Base-by-base conservation (phyloP, 2,113 vertebrate genomes). In the Lutjanus erythropterus region DNA sequence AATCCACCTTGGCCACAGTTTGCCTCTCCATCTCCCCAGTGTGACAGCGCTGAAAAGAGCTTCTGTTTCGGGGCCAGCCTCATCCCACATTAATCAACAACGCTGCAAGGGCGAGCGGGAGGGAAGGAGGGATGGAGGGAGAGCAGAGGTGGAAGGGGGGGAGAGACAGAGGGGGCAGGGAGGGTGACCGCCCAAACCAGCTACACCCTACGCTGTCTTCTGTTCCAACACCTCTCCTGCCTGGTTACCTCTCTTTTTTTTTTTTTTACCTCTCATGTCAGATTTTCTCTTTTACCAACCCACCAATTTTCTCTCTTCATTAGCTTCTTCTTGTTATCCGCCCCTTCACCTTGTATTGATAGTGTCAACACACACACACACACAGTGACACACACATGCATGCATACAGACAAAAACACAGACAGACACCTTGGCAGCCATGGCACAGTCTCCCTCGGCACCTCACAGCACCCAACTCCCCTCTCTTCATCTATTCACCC, bases 1-100 rank as follows among this genome's bases (percentile, higher is more conserved):
- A 89, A 81, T 90, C 86, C 89, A 92, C 89, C 88, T 93, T 92
- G 92, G 93, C 90, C 88, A 89, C 92, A 88, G 90, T 91, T 92
- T 88, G 83, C 80, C 88, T 88, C 89, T 91, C 89, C 91, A 92
- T 93, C 91, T 91, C 91, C 88, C 80, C 90, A 83, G 87, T 88
- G 92, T 92, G 92, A 93, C 92, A 91, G 85, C 16, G 39, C 72
- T 93, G 92, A 94, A 94, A 92, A 91, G 90, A 91, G 90, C 92
- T 84, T 93, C 90, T 93, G 93, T 93, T 93, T 92, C 21, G 84
- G 85, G 89, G 89, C 91, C 93, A 91, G 89, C 78, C 82, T 93
- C 93, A 93, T 94, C 91, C 92, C 93, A 92, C 92, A 93, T 94
- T 94, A 93, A 93, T 94, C 92, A 93, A 87, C 89, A 82, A 56